phyloP scores from a whole-genome alignment of 2,113 vertebrate genomes.

The Monarcha castaneiventris region DNA sequence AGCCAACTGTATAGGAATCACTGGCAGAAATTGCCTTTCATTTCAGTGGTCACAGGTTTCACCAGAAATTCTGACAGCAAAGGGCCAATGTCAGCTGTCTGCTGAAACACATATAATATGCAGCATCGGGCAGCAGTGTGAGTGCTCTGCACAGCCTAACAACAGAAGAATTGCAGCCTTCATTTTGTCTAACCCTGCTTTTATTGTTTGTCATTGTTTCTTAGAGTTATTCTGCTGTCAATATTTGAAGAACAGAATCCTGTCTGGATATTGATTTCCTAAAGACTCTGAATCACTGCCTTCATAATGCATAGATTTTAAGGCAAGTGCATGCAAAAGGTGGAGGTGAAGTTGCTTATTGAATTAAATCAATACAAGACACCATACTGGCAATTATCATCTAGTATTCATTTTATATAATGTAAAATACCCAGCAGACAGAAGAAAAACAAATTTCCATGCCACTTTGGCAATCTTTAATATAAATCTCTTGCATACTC shows the following conservation, averaged over 20 bases:
- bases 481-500: neutral
- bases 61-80: neutral
- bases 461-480: neutral
- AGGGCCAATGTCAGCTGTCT: neutral
- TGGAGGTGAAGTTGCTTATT: slow-evolving; percentile 41
- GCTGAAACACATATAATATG: neutral
- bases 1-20: neutral
- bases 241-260: slow-evolving; percentile 47
- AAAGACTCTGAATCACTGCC: slow-evolving; percentile 38
- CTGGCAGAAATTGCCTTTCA: neutral
- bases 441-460: neutral
- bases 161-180: neutral
- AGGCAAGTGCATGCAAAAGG: slow-evolving; percentile 27
- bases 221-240: slow-evolving; percentile 46
- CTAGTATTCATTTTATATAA: neutral
- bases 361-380: slow-evolving; percentile 53
- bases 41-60: neutral
- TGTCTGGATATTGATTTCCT: slow-evolving; percentile 50
- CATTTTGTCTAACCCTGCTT: neutral
- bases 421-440: neutral
- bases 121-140: neutral
- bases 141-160: neutral
- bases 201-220: slow-evolving; percentile 49
- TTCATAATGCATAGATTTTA: slow-evolving; percentile 54
- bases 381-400: neutral